phyloP scores from a whole-genome alignment of 2,888 invertebrate genomes.

The Drosophila borealis region DNA sequence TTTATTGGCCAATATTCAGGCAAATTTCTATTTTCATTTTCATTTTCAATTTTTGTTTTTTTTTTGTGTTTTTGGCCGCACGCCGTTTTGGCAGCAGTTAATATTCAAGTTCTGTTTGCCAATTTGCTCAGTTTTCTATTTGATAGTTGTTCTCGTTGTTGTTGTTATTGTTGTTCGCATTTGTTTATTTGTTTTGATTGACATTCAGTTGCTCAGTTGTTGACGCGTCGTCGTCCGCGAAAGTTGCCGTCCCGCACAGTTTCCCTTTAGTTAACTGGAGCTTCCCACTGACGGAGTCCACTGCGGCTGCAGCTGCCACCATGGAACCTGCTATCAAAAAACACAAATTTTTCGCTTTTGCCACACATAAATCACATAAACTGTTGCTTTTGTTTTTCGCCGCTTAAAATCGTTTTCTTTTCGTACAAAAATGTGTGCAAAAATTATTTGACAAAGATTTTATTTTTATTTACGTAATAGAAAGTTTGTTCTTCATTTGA shows the following conservation, averaged over 20 bases:
- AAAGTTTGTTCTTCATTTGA: no score
- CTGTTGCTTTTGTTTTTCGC: neutral
- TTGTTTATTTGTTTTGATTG: slow-evolving; percentile 63
- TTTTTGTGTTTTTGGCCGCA: slow-evolving; percentile 33
- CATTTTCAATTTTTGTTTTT: slow-evolving; percentile 25
- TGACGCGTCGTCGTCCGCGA: slow-evolving; percentile 52
- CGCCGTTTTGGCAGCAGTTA: slow-evolving; percentile 78
- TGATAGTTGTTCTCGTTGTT: slow-evolving; percentile 26
- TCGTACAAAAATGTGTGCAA: neutral
- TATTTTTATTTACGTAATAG: no score
- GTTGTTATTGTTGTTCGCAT: slow-evolving; percentile 33
- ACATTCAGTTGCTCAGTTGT: slow-evolving; percentile 59
- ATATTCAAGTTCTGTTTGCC: slow-evolving; percentile 73
- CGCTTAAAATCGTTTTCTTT: neutral
- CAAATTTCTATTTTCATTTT: slow-evolving; percentile 31
- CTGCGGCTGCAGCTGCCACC: neutral
- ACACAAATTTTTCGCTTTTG: neutral
- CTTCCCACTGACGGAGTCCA: neutral
- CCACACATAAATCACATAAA: neutral
- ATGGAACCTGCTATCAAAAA: neutral
- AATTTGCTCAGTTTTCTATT: slow-evolving; percentile 62
- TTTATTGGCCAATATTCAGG: slow-evolving; percentile 79
- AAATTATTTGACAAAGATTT: no score
- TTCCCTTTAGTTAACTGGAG: slow-evolving; percentile 22
- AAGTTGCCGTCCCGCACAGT: slow-evolving; percentile 36